Base-by-base conservation (phyloP, 1,140 invertebrate genomes). In the Asbolus verrucosus region DNA sequence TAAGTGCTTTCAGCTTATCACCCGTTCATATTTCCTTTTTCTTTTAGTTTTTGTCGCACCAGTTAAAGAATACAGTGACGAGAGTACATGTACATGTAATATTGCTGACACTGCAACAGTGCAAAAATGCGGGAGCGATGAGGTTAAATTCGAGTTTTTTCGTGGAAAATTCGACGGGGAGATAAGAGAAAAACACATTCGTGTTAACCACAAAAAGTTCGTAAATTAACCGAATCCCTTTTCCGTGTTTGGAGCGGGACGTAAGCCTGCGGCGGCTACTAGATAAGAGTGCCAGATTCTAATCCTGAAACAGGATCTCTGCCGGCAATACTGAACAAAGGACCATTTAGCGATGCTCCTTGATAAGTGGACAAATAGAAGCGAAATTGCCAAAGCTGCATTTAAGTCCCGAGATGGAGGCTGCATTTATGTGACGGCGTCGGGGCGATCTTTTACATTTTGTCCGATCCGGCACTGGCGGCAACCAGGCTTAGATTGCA, bases 191-290 rank as follows among this genome's bases (percentile, higher is more conserved):
- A 54, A 54, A 54, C 46, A 54, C 46, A 54, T 54, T 54, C 27
- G 46, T 54, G 46, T 13, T 54, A 54, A 54, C 46, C 46, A 54
- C 46, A 54, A 54, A 54, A 54, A 54, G 46, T 54, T 54, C 46
- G 46, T 54, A 54, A 54, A 54, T 54, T 54, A 54, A 54, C 18
- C 27, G 27, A 54, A 54, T 54, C 46, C 46, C 46, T 19, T 27
- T 36, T 11, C 33, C 33, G 11, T 36, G 33, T 36, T 36, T 54
- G 9, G 9, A 27, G 21, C 19, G 27, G 46, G 46, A 30, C 46
- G 11, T 54, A 54, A 54, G 46, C 46, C 46, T 54, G 5, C 33
- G 33, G 46, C 21, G 46, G 21, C 46, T 27, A 54, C 46, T 27
- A 54, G 46, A 54, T 54, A 54, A 54, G 46, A 54, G 46, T 54